phyloP scores from a whole-genome alignment of 2,888 invertebrate genomes.

The Baronia brevicornis region DNA sequence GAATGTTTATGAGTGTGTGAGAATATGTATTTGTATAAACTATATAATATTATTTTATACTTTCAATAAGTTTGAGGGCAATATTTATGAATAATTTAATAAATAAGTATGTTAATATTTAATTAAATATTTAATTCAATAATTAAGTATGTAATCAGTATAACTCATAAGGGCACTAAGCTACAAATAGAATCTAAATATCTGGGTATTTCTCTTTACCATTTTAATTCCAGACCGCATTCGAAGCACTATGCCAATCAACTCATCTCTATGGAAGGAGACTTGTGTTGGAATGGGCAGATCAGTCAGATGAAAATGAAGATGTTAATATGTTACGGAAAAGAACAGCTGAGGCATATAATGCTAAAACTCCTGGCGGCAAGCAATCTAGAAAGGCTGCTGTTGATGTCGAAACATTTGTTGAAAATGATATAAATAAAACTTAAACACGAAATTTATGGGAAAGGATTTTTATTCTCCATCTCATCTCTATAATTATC shows the following conservation, averaged over 20 bases:
- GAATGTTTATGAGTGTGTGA: no score
- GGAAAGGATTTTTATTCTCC: no score
- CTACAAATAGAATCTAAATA: no score
- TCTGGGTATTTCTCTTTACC: neutral
- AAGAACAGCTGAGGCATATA: slow-evolving; percentile 82
- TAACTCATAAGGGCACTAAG: no score
- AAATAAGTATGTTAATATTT: no score
- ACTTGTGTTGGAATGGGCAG: slow-evolving; percentile 96
- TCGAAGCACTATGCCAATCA: slow-evolving; percentile 93
- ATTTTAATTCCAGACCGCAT: slow-evolving; percentile 82
- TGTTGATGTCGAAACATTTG: slow-evolving; percentile 60
- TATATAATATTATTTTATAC: no score
- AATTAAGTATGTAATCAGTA: neutral
- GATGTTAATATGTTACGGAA: slow-evolving; percentile 87
- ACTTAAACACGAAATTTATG: no score
- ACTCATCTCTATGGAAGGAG: slow-evolving; percentile 98
- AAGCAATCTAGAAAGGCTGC: slow-evolving; percentile 65
- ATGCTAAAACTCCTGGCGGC: slow-evolving; percentile 56
- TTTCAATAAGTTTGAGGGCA: no score
- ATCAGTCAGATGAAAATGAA: slow-evolving; percentile 79
- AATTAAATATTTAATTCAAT: no score
- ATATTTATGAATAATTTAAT: no score
- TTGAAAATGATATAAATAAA: slow-evolving; percentile 56
- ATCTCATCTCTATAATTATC: no score
- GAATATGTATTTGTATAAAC: no score